Evolutionary conservation across 2,113 vertebrate genomes (phyloP), one percentile per base, ranked within the genome.

Genomic region (Chrysemys picta): DNA sequence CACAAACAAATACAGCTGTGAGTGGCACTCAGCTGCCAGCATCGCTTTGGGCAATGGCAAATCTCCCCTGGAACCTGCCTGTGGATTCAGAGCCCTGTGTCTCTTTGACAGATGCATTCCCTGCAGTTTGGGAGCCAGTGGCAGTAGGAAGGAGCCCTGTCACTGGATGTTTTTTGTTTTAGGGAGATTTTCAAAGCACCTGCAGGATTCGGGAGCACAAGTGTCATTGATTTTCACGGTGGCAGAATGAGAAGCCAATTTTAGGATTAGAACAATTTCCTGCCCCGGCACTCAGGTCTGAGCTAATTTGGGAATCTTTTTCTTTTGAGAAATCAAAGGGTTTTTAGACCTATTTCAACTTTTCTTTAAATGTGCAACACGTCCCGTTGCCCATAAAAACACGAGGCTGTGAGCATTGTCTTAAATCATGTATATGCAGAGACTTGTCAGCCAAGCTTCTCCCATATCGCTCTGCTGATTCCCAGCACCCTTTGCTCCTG

Each of bases 1-100:
- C 35, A 10, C 62, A 69, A 69, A 35, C 7, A 69, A 69, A n/a
- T n/a, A n/a, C 17, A n/a, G 31, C 62, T 69, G 35, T 69, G 1
- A 21, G 27, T 16, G 8, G 5, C 65, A 13, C 0, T 12, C 5
- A 31, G 1, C 22, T 50, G 87, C 54, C 62, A 8, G 65, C 27
- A 75, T 82, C 56, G 5, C 69, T 21, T 62, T 50, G 29, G 12
- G 22, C 1, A 13, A 83, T 80, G 53, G 31, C 78, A 27, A 31
- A 25, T 14, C 8, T 56, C 50, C 47, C 8, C n/a, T 1, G 9
- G 4, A 53, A 31, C 0, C 16, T n/a, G 59, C 59, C 31, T 35
- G 59, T 14, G 59, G 13, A 62, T 31, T 31, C 29, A 62, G 27
- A 0, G 25, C 24, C 31, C 47, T 2, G 0, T 47, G 0, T 14